Base-by-base conservation (phyloP, 2,797 vertebrate species). In the Decapterus maruadsi region DNA sequence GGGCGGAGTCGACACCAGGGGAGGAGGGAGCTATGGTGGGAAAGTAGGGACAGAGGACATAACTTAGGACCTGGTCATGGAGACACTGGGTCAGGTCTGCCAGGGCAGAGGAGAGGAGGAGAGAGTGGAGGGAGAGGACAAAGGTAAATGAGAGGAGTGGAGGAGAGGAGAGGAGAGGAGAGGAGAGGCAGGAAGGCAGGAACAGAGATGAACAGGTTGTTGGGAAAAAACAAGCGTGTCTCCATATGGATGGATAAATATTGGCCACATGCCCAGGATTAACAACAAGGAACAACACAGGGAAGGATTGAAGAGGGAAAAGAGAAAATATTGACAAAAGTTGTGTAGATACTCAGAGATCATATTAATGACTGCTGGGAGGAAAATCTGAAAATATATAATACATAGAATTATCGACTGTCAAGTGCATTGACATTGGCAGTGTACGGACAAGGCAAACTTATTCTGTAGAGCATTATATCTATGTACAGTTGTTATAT, bases 21-120 rank as follows among this genome's bases (percentile, higher is more conserved):
- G 98, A 99, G 95, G 98, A 98, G 90, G 98, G 98, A 96, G 98
- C 98, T 99, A 98, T 88, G 96, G 94, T 90, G 94, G 97, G 96
- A 97, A 97, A 99, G 97, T 96, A 96, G 96, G 98, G 97, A 99
- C 97, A 99, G 95, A 98, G 96, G 95, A 97, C 96, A 96, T 97
- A 97, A 96, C 96, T 98, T 97, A 99, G 96, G 96, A 97, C 94
- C 92, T 97, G 97, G 92, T 98, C 96, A 95, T 96, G 96, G 89
- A 97, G 95, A 95, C 89, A 94, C 93, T 97, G 96, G 92, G 96
- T 95, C 89, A 97, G 96, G 96, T 97, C 97, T 99, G 94, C 92
- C 92, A 94, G 91, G 94, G 68, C 90, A 89, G 93, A 78, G 34
- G 62, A 58, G 40, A 36, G 22, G 40, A 53, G 59, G 9, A 36